Conservation (phyloP, 2,113 vertebrate genomes). For the Microcebus ravelobensis region DNA sequence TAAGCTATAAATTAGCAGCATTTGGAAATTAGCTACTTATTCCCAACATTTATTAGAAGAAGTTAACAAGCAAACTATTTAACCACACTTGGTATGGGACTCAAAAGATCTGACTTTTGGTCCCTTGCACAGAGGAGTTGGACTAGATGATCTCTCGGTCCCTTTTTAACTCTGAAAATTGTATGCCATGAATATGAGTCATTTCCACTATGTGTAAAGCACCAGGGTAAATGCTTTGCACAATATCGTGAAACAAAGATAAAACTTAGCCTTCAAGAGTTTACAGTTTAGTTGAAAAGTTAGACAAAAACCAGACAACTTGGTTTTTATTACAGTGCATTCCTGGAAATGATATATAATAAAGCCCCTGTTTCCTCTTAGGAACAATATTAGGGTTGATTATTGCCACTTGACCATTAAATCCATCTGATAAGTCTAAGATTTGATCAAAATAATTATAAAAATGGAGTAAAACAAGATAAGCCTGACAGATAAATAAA, state of each 20-base stretch:
- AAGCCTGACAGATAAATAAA: neutral
- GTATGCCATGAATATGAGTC: neutral
- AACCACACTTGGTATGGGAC: neutral
- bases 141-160: neutral
- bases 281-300: neutral
- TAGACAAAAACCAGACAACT: neutral
- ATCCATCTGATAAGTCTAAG: neutral
- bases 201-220: neutral
- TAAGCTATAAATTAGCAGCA: neutral
- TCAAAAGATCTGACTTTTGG: neutral
- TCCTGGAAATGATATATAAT: neutral
- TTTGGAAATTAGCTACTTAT: neutral
- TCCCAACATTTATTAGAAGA: neutral
- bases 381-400: neutral
- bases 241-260: neutral
- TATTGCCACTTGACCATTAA: neutral
- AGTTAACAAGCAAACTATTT: neutral
- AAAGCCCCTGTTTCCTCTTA: neutral
- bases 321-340: neutral
- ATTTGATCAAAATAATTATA: neutral
- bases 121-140: neutral
- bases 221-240: neutral
- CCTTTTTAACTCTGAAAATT: neutral
- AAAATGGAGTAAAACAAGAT: neutral
- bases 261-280: neutral